These are phyloP conservation scores for Callinectes sapidus DNA, from an alignment of 2,888 invertebrate genomes.

Conservation along the genomic window DNA sequence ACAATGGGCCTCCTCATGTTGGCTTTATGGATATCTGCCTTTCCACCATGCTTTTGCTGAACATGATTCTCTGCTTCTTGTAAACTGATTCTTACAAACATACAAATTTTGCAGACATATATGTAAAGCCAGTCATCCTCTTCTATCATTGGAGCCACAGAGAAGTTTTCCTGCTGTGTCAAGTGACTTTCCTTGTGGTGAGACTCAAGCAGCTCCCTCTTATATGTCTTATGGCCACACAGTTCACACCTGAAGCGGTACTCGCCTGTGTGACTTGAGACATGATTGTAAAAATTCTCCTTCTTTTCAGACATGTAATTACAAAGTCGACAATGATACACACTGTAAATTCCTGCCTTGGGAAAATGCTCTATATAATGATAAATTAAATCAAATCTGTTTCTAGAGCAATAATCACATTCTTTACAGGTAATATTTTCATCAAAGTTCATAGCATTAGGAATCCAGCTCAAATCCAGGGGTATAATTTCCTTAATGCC, in stretches of 20 bases:
- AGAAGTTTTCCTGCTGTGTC: slow-evolving; percentile 44
- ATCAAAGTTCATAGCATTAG: slow-evolving; percentile 62
- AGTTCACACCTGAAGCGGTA: slow-evolving; percentile 68
- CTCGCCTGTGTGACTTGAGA: slow-evolving; percentile 72
- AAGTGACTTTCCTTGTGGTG: slow-evolving; percentile 66
- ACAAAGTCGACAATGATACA: slow-evolving; percentile 70
- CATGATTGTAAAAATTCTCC: slow-evolving; percentile 67
- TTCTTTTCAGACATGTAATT: slow-evolving; percentile 68
- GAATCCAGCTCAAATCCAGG: slow-evolving; percentile 67
- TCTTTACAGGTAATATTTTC: slow-evolving; percentile 67
- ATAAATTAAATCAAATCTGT: slow-evolving; percentile 70
- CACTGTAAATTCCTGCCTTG: slow-evolving; percentile 39
- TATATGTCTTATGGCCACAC: slow-evolving; percentile 67
- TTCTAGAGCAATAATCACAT: slow-evolving; percentile 69
- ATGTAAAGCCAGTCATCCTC: slow-evolving; percentile 70
- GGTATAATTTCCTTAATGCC: slow-evolving; percentile 4
- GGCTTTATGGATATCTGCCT: slow-evolving; percentile 69
- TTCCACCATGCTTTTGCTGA: slow-evolving; percentile 63
- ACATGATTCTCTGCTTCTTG: slow-evolving; percentile 64
- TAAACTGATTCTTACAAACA: slow-evolving; percentile 63
- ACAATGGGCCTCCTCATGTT: slow-evolving; percentile 69
- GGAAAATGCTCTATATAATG: slow-evolving; percentile 69
- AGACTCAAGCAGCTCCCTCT: slow-evolving; percentile 48
- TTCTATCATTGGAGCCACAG: slow-evolving; percentile 41
- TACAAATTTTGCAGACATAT: slow-evolving; percentile 69